Evolutionary conservation across 2,113 vertebrate genomes (phyloP).

Genomic region (Catharus fuscescens): DNA sequence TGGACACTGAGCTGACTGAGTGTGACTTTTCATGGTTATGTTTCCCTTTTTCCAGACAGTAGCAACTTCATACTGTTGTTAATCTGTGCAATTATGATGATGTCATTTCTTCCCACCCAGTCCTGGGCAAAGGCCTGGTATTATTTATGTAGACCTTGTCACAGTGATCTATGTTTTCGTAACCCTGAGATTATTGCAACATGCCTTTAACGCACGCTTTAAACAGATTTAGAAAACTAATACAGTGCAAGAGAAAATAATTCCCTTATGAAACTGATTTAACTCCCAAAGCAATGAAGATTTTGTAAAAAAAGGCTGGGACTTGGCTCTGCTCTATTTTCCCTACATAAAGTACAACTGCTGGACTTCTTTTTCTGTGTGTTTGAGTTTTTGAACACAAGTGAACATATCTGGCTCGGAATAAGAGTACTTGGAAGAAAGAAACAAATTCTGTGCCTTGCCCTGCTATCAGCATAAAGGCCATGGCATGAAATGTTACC

Average conservation of each 20-base stretch:
- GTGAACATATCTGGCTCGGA: background rate
- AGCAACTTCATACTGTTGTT: background rate
- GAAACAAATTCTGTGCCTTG: background rate
- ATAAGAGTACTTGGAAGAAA: background rate
- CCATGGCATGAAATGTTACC: background rate
- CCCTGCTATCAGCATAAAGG: background rate
- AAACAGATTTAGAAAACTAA: background rate
- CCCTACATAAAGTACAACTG: background rate
- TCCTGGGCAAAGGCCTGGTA: constrained; percentile 13
- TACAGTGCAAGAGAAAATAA: background rate
- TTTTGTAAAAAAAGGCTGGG: background rate
- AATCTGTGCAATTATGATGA: background rate
- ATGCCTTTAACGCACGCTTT: background rate
- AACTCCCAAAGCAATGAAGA: background rate
- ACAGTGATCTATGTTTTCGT: background rate
- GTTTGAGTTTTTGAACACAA: background rate
- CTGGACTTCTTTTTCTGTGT: background rate
- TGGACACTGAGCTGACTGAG: background rate
- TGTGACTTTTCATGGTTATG: too few relatives aligned
- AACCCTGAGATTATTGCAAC: constrained; percentile 17
- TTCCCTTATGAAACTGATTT: background rate
- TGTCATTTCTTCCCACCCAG: background rate
- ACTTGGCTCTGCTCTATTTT: background rate
- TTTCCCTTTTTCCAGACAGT: background rate
- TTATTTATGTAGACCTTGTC: background rate